Evolutionary conservation across 2,888 invertebrate genomes (phyloP).

Genomic region (Stegana nigrithorax): DNA sequence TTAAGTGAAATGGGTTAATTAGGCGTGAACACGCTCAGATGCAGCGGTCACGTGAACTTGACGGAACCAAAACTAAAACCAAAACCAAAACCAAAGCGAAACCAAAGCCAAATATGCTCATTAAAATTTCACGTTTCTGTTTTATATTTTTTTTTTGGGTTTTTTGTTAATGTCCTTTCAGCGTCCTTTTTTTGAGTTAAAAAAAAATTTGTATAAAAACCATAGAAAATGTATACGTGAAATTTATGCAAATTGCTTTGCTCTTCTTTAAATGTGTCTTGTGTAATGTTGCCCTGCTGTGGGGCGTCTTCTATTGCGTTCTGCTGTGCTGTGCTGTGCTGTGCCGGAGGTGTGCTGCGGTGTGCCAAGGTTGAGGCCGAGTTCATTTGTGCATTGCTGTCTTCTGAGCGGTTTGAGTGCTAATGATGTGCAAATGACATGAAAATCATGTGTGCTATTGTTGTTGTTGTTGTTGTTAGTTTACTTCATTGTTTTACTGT

Average conservation of each 20-base stretch:
- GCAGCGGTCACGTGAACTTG: constrained; percentile 1
- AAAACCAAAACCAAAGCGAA: neutral
- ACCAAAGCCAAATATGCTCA: neutral
- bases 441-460: no score
- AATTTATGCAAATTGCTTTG: constrained; percentile 14
- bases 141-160: no score
- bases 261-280: neutral
- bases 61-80: no score
- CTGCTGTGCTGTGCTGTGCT: neutral
- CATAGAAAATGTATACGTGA: constrained; percentile 13
- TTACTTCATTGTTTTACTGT: no score
- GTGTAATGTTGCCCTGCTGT: neutral
- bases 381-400: neutral
- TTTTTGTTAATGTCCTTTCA: no score
- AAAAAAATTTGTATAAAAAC: neutral
- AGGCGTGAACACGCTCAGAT: neutral
- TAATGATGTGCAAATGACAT: constrained; percentile 12
- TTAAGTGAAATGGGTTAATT: constrained; percentile 7
- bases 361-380: neutral
- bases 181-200: no score
- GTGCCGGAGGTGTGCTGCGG: no score
- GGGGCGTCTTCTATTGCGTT: neutral
- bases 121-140: constrained; percentile 6
- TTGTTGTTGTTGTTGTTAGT: no score
- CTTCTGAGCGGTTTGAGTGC: neutral